phyloP scores from a whole-genome alignment of 1,140 invertebrate genomes.

The Pemphigus obesinymphae region DNA sequence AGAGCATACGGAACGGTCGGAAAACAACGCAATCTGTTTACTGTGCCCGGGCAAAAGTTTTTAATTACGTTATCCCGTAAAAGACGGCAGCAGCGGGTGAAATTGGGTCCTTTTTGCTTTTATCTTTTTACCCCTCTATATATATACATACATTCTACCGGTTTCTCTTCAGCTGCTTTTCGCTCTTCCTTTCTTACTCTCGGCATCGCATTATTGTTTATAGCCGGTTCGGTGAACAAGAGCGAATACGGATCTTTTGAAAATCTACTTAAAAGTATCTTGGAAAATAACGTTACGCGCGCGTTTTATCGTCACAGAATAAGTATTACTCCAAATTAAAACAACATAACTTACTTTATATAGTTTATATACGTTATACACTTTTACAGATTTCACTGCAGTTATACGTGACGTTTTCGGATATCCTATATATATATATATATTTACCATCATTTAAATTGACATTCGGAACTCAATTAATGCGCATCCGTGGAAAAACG shows the following conservation, averaged over 20 bases:
- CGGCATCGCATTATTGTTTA: not conserved
- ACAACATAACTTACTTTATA: not conserved
- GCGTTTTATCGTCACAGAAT: not conserved
- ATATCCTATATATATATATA: too few relatives aligned
- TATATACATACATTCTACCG: not conserved
- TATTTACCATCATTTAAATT: too few relatives aligned
- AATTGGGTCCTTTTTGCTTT: slow-evolving; percentile 40
- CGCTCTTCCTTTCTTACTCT: not conserved
- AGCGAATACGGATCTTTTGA: not conserved
- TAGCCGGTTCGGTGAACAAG: not conserved
- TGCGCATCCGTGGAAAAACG: not conserved
- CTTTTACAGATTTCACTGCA: not conserved
- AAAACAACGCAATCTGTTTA: slow-evolving; percentile 32
- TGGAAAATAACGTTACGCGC: not conserved
- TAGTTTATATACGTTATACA: not conserved
- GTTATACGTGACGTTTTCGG: not conserved
- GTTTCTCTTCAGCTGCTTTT: not conserved
- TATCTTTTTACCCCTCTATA: slow-evolving; percentile 7
- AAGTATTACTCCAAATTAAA: not conserved
- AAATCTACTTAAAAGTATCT: slow-evolving; percentile 18
- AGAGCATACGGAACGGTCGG: not conserved
- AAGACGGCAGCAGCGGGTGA: not conserved
- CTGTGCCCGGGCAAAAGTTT: slow-evolving; percentile 26
- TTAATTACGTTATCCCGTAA: slow-evolving; percentile 36
- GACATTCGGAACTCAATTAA: not conserved